These are phyloP conservation scores for Conus betulinus DNA, from an alignment of 1,140 invertebrate genomes.

Conservation along the genomic window DNA sequence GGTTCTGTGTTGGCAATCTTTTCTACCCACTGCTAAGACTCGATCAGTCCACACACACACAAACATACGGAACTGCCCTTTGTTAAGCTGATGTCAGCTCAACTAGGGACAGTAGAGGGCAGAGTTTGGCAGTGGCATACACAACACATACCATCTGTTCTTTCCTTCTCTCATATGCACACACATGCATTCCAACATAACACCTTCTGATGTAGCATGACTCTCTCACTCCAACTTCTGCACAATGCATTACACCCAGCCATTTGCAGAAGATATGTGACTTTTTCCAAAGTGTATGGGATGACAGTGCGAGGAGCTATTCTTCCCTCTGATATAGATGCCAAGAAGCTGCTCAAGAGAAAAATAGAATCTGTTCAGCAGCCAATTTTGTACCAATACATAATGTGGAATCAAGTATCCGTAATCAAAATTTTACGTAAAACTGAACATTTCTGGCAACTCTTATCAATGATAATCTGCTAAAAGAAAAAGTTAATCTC, in stretches of 20 bases:
- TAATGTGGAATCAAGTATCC: slow-evolving; percentile 57
- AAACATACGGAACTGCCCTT: neutral
- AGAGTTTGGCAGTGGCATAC: slow-evolving; percentile 23
- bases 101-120: slow-evolving; percentile 1
- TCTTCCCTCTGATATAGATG: neutral
- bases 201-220: neutral
- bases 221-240: neutral
- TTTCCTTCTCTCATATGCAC: slow-evolving; percentile 12
- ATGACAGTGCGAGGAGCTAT: slow-evolving; percentile 10
- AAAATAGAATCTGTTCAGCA: slow-evolving; percentile 27
- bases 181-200: neutral
- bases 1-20: slow-evolving; percentile 31
- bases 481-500: slow-evolving; percentile 3
- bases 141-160: neutral
- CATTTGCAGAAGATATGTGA: slow-evolving; percentile 42
- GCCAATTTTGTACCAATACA: slow-evolving; percentile 16
- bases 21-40: neutral
- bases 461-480: neutral
- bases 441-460: neutral
- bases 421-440: slow-evolving; percentile 34
- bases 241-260: slow-evolving; percentile 23
- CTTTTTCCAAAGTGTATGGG: neutral
- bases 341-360: neutral
- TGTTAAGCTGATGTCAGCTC: neutral
- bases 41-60: neutral